phyloP scores from a whole-genome alignment of 2,113 vertebrate species.

The Xenopus borealis region DNA sequence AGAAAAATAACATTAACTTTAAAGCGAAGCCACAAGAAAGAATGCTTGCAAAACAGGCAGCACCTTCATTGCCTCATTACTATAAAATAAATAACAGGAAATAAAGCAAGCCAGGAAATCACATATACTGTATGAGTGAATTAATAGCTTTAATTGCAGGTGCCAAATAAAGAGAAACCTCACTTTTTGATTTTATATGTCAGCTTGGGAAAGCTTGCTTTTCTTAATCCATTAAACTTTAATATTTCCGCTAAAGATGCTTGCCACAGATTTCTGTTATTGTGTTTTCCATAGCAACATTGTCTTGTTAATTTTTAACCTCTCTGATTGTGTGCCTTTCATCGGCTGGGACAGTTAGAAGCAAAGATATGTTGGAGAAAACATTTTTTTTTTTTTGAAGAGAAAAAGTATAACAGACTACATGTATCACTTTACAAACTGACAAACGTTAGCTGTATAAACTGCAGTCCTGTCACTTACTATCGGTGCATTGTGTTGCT shows the following conservation, averaged over 20 bases:
- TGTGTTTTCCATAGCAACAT: slow-evolving; percentile 26
- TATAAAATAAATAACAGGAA: slow-evolving; percentile 44
- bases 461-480: too few relatives aligned
- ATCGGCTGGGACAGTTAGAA: too few relatives aligned
- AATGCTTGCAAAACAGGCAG: slow-evolving; percentile 16
- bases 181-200: slow-evolving; percentile 45
- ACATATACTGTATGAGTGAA: slow-evolving; percentile 42
- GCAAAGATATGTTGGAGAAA: too few relatives aligned
- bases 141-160: slow-evolving; percentile 52
- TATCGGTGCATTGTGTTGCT: too few relatives aligned
- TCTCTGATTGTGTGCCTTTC: neutral
- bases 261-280: slow-evolving; percentile 35
- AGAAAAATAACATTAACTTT: slow-evolving; percentile 1
- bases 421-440: too few relatives aligned
- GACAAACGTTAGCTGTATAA: too few relatives aligned
- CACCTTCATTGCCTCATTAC: slow-evolving; percentile 6
- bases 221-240: slow-evolving; percentile 49
- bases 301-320: slow-evolving; percentile 15
- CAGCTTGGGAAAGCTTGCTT: slow-evolving; percentile 49
- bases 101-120: slow-evolving; percentile 39
- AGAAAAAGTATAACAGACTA: too few relatives aligned
- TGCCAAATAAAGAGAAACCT: slow-evolving; percentile 49
- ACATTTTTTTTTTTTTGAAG: too few relatives aligned
- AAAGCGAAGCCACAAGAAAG: neutral
- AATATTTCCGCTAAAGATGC: slow-evolving; percentile 49